phyloP scores from a whole-genome alignment of 1,140 invertebrate species.

The Diorhabda carinulata region DNA sequence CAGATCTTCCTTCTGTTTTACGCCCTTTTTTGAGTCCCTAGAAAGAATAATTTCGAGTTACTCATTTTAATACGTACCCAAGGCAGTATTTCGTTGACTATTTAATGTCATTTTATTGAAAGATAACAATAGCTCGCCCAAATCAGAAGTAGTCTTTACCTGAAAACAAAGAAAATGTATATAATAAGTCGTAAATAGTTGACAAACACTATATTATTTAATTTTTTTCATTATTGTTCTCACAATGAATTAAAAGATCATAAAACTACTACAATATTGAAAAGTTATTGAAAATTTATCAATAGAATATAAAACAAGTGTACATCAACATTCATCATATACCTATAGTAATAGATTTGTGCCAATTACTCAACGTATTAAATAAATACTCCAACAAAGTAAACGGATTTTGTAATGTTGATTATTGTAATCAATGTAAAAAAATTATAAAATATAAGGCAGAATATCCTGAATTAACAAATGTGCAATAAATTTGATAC shows the following conservation, averaged over 20 bases:
- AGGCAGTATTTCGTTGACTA: conserved; percentile 49
- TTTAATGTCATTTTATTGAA: conserved; percentile 52
- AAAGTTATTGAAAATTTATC: too few species aligned
- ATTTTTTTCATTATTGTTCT: background rate
- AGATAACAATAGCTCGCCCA: conserved; percentile 43
- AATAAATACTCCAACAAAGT: too few species aligned
- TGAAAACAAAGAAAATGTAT: conserved; percentile 24
- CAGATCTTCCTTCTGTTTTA: conserved; percentile 31
- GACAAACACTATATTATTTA: background rate
- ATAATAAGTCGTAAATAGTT: background rate
- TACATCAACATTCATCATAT: too few species aligned
- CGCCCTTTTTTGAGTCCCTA: conserved; percentile 44
- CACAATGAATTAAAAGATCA: background rate
- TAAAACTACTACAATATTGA: too few species aligned
- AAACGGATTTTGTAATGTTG: too few species aligned
- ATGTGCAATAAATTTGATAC: too few species aligned
- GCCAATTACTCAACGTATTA: too few species aligned
- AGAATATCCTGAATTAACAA: too few species aligned
- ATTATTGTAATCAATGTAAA: too few species aligned
- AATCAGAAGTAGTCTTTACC: conserved; percentile 46
- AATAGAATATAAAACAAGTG: too few species aligned
- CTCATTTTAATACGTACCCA: conserved; percentile 51
- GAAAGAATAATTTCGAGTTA: conserved; percentile 50
- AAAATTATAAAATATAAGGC: too few species aligned
- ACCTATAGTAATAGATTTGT: too few species aligned